A percentile compares a stretch with the other conserved stretches of the same genome.
These are phyloP conservation scores for Trichosurus vulpecula DNA, from an alignment of 2,797 vertebrate species.

Conservation along the genomic window DNA sequence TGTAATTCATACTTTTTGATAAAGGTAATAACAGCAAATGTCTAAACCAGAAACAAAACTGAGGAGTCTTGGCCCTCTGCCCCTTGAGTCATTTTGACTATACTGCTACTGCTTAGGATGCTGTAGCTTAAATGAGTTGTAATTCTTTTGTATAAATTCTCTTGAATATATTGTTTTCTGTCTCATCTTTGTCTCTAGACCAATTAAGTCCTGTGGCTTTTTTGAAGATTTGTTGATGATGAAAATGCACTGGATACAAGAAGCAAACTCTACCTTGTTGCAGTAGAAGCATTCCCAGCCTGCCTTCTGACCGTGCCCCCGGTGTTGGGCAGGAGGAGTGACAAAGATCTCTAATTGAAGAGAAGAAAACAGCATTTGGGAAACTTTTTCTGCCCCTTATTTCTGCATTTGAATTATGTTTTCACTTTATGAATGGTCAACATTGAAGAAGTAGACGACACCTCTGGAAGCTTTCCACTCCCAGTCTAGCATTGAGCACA, in stretches of 20 bases:
- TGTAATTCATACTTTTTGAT: conserved; percentile 3
- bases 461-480: conserved; percentile 82
- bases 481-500: conserved; percentile 80
- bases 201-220: conserved; percentile 58
- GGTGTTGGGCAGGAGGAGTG: conserved; percentile 53
- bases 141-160: neutral
- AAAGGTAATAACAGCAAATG: conserved; percentile 4
- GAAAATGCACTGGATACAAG: conserved; percentile 66
- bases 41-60: conserved; percentile 7
- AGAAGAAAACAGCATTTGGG: conserved; percentile 61
- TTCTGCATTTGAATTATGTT: conserved; percentile 79
- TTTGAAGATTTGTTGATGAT: conserved; percentile 57
- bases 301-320: conserved; percentile 49
- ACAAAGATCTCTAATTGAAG: conserved; percentile 61
- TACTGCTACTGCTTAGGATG: conserved; percentile 39
- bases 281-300: conserved; percentile 65
- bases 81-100: conserved; percentile 19
- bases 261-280: conserved; percentile 60
- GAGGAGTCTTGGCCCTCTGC: conserved; percentile 25
- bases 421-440: conserved; percentile 83
- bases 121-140: conserved; percentile 37
- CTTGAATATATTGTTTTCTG: conserved; percentile 25
- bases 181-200: conserved; percentile 59
- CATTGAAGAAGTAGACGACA: conserved; percentile 78
- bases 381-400: conserved; percentile 35